Evolutionary conservation across 2,888 invertebrate species (phyloP).

Genomic region (Agapetus fuscipes): DNA sequence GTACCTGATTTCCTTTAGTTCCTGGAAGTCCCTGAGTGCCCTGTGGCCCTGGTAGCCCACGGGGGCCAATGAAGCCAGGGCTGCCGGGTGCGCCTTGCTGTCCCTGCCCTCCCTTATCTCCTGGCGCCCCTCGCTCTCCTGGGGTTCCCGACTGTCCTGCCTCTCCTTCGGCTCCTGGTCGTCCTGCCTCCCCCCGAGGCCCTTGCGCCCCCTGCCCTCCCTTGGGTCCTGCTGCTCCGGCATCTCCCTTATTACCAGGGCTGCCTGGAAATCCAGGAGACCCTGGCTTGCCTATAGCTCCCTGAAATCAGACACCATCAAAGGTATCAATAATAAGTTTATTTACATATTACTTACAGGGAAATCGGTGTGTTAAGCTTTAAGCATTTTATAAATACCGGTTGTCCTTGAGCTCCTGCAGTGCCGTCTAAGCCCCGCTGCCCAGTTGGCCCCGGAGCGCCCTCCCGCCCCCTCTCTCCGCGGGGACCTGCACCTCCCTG

Average conservation of each 20-base stretch:
- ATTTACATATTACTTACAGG: neutral
- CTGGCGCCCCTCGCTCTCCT: conserved; percentile 73
- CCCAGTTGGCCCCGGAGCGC: conserved; percentile 67
- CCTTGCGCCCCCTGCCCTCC: conserved; percentile 77
- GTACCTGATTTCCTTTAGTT: conserved; percentile 62
- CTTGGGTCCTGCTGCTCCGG: conserved; percentile 63
- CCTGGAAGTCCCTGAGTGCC: conserved; percentile 69
- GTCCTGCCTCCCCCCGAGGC: conserved; percentile 69
- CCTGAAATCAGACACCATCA: conserved; percentile 36
- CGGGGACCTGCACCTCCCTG: conserved; percentile 71
- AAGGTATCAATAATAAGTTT: conserved; percentile 3
- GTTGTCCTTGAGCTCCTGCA: conserved; percentile 65
- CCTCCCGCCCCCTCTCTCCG: conserved; percentile 79
- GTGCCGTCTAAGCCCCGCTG: conserved; percentile 71
- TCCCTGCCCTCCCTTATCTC: conserved; percentile 73
- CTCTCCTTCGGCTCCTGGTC: conserved; percentile 69
- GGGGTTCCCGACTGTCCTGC: conserved; percentile 61
- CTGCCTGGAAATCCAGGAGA: conserved; percentile 77
- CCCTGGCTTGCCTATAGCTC: conserved; percentile 72
- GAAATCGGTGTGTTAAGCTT: too few species aligned
- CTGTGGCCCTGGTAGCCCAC: conserved; percentile 64
- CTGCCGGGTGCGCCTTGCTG: conserved; percentile 61
- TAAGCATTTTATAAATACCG: conserved; percentile 36
- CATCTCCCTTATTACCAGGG: conserved; percentile 73
- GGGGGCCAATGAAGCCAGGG: conserved; percentile 74